Evolutionary conservation across 2,797 vertebrate genomes (phyloP), one percentile per base, ranked within the genome.

Genomic region (Sebastes elongatus): DNA sequence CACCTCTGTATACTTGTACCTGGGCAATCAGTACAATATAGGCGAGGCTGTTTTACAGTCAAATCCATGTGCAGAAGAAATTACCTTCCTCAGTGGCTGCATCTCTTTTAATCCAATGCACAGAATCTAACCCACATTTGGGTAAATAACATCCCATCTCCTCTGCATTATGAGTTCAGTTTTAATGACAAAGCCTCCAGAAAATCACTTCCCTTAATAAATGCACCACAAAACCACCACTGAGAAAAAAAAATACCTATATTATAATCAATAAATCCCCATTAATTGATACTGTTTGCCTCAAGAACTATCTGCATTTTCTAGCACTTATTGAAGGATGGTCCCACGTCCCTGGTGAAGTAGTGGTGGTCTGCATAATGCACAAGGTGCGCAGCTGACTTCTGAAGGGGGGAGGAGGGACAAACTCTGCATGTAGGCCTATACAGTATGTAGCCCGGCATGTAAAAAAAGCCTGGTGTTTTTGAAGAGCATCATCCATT

Each of bases 341-440:
- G 71, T 77, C 68, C 76, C 77, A 49, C 16, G 52, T 84, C 75
- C 62, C 80, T 55, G 78, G 59, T 80, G 86, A 89, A 86, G 85
- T 77, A 84, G 76, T 69, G 83, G 75, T 53, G 86, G 78, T 89
- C 93, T 94, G 93, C 93, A 94, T 94, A 92, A 94, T 93, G 91
- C 87, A 94, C 92, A 93, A 94, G 93, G 93, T 94, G 89, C 93
- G 91, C 92, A 94, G 92, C 91, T 93, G 90, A 94, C 92, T 91
- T 90, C 76, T 92, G 87, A 85, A 46, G 42, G 74, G 83, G 81
- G 90, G 33, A 73, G 88, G 89, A 83, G 90, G 86, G 83, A 84
- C 63, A 76, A 87, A 86, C 89, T 87, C 90, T 92, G 90, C 89
- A 89, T 88, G 89, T 49, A 88, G 92, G 92, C 93, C 90, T 52